Conservation (phyloP, 1,140 invertebrate species). For the Zaprionus africanus region DNA sequence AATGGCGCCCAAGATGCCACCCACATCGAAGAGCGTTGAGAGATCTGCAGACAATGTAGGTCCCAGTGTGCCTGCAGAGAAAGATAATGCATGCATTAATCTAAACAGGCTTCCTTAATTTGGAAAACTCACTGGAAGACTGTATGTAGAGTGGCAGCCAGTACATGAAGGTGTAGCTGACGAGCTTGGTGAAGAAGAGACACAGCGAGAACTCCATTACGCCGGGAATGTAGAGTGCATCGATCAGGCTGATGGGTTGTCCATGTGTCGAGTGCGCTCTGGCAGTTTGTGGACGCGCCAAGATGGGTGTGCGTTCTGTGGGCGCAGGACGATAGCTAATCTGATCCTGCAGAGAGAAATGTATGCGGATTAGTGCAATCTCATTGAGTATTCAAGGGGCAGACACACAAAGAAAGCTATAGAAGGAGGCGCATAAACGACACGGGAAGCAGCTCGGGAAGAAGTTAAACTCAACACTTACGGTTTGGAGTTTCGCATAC, state of each 20-base stretch:
- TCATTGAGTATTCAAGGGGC: neutral
- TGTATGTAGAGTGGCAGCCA: conserved; percentile 97
- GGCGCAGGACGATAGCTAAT: conserved; percentile 80
- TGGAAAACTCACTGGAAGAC: conserved; percentile 89
- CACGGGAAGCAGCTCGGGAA: conserved; percentile 18
- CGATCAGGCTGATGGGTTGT: conserved; percentile 91
- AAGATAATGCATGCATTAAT: neutral
- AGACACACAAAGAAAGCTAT: neutral
- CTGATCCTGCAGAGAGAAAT: conserved; percentile 74
- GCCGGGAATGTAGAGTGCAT: conserved; percentile 94
- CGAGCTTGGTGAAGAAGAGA: conserved; percentile 98
- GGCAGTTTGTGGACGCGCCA: conserved; percentile 69
- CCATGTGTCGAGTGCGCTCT: conserved; percentile 82
- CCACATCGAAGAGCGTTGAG: conserved; percentile 96
- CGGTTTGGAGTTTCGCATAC: conserved; percentile 42
- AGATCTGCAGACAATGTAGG: conserved; percentile 91
- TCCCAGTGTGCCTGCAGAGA: conserved; percentile 87
- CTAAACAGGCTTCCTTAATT: neutral
- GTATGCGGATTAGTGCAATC: neutral
- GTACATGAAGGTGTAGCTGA: conserved; percentile 98
- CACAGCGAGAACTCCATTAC: conserved; percentile 97
- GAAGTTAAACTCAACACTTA: conserved; percentile 49
- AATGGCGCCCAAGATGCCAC: conserved; percentile 95
- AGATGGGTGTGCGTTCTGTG: conserved; percentile 84
- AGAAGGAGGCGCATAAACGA: conserved; percentile 1